Evolutionary conservation across 2,113 vertebrate genomes (phyloP), one percentile per base, ranked within the genome.

Genomic region (Rallus limicola): DNA sequence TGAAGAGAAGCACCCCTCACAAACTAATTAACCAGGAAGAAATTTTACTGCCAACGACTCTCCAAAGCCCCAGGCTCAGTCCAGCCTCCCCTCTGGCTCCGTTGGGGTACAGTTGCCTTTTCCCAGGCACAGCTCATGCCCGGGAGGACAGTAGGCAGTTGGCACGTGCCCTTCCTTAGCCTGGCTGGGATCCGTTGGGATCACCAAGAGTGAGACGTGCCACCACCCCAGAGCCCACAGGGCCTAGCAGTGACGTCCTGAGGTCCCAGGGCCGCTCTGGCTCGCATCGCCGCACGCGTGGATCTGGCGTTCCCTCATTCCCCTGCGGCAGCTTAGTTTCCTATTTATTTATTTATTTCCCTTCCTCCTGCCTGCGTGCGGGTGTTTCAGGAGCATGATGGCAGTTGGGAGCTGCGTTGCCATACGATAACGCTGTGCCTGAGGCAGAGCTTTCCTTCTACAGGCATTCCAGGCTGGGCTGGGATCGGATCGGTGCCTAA

Each of bases 51-150:
- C 20, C 77, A 46, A 33, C 6, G 13, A 11, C 9, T 34, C 7
- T 18, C 40, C 17, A 2, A 19, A 50, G 33, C 24, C 10, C 40
- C 44, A 40, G 8, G 0, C 24, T 29, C 9, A 1, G 9, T 15
- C 24, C 20, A 0, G 4, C n/a, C 6, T 55, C 38, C 52, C 28
- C 5, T 44, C 36, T 5, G 1, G 29, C 68, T 77, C 67, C 0
- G 0, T 3, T 28, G 5, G 80, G 68, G 31, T n/a, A 0, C 2
- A 1, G 13, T 74, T 40, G 14, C 69, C 84, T 48, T 81, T 78
- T 55, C 17, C 19, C 69, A 46, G 46, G 81, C 77, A 38, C 38
- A 7, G 26, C 10, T 53, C 28, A 3, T 4, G 19, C 10, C 18
- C 1, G 42, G 50, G 52, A 53, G 56, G 34, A 36, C 63, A 44